Conservation (phyloP, 2,888 invertebrate genomes). For the Drosophila kanekoi region DNA sequence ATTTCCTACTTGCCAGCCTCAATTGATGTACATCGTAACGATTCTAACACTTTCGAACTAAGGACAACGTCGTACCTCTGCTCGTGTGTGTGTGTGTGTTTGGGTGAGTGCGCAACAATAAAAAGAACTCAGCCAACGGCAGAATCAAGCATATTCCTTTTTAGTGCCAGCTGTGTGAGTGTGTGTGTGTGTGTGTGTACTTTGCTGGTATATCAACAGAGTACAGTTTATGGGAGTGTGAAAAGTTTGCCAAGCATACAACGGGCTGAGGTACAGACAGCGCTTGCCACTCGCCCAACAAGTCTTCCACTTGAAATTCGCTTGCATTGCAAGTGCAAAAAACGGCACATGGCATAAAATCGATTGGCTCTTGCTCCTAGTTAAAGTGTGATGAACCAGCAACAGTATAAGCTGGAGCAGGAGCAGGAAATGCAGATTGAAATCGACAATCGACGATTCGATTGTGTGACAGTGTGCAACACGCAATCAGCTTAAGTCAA, state of each 20-base stretch:
- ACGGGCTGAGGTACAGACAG: conserved; percentile 13
- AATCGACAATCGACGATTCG: conserved; percentile 22
- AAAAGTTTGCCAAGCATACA: conserved; percentile 35
- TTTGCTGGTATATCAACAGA: conserved; percentile 5
- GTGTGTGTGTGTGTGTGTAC: conserved; percentile 2
- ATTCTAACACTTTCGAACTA: neutral
- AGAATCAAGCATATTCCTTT: conserved; percentile 9
- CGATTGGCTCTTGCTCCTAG: conserved; percentile 49
- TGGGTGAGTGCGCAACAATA: conserved; percentile 1
- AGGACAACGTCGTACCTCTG: neutral
- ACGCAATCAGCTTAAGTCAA: conserved; percentile 69
- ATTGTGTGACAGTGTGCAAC: conserved; percentile 22
- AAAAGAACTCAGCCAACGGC: neutral
- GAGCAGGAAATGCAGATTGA: conserved; percentile 30
- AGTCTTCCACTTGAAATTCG: conserved; percentile 52
- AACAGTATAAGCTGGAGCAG: neutral
- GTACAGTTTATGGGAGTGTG: conserved; percentile 16
- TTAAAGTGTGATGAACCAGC: conserved; percentile 37
- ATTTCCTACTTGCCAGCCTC: conserved; percentile 2
- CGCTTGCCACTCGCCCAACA: conserved; percentile 43
- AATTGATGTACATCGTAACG: neutral
- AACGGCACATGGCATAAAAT: conserved; percentile 55
- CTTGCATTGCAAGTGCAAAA: conserved; percentile 43
- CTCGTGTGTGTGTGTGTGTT: neutral
- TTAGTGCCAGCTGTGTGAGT: conserved; percentile 28